These are phyloP conservation scores for Pluvianellus socialis DNA, from an alignment of 2,113 vertebrate genomes.

Conservation along the genomic window DNA sequence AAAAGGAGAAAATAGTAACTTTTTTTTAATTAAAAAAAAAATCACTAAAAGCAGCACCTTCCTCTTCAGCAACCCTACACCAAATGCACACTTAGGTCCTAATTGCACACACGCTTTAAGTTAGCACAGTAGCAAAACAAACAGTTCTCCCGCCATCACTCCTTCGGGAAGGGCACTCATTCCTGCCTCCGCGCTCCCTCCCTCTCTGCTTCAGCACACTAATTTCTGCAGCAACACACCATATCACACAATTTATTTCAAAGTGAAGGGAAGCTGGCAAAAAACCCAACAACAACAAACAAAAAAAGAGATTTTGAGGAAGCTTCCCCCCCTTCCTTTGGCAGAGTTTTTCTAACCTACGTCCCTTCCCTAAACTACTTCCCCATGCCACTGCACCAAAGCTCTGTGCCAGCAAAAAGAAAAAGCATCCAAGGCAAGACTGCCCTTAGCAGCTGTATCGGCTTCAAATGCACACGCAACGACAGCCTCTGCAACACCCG, in stretches of 20 bases:
- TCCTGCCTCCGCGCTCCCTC: background rate
- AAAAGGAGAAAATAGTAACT: background rate
- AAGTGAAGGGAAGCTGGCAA: background rate
- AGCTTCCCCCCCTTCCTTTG: background rate
- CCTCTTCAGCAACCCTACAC: background rate
- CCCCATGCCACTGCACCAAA: background rate
- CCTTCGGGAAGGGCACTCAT: accelerated
- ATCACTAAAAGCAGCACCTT: background rate
- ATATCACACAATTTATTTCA: accelerated
- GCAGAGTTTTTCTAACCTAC: background rate
- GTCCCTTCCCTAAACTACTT: constrained; percentile 24
- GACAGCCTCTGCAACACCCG: accelerated
- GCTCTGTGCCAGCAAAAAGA: background rate
- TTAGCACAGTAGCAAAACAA: background rate
- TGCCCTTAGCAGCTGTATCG: background rate
- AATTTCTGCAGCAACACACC: background rate
- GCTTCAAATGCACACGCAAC: accelerated
- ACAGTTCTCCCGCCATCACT: accelerated
- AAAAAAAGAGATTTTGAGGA: background rate
- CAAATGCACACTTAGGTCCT: accelerated
- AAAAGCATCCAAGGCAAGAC: background rate
- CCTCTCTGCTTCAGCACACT: background rate
- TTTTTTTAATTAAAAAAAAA: background rate
- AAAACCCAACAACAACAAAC: background rate
- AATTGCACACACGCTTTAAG: too few relatives aligned